Evolutionary conservation across 2,797 vertebrate genomes (phyloP), one percentile per base, ranked within the genome.

Genomic region (Smutsia gigantea): DNA sequence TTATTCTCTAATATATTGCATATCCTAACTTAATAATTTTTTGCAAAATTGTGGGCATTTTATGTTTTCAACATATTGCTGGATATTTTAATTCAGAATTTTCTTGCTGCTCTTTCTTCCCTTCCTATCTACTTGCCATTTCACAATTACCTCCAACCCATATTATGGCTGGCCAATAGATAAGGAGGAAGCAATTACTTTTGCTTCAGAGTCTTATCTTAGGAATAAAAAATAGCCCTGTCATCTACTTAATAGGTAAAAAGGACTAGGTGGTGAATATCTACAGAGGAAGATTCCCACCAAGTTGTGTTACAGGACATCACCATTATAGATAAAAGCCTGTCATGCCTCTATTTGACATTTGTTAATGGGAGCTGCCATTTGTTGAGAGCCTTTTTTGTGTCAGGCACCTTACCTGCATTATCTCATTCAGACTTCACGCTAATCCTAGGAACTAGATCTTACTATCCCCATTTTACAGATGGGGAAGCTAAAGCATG

Each of bases 161-260:
- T 53, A 53, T 77, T 77, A 53, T 77, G n/a, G 51, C 18, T 46
- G 71, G 29, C 31, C 59, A 79, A 66, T 2, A 92, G 59, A 74
- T 75, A 49, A 63, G 42, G 27, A 95, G 18, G 81, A 74, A 81
- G 74, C 15, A 31, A 85, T 85, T 61, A 92, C 25, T 74, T 94
- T 31, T 69, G 51, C 15, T 57, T 96, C 53, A 63, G 27, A 95
- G 15, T 84, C 63, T 87, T 82, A 19, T 90, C 53, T 90, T 49
- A 18, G 68, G 84, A 79, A 25, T 86, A 81, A 81, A 81, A 92
- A 94, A 69, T 51, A 89, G 57, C 25, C 46, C 23, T 81, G 37
- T 55, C 79, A 83, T 53, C n/a, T 84, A 85, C 72, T 88, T 85
- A 63, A 87, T 51, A 68, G 93, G 55, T 88, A 59, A 72, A 71